These are phyloP conservation scores for Tamandua tetradactyla DNA, from an alignment of 2,797 vertebrate genomes.

Conservation along the genomic window DNA sequence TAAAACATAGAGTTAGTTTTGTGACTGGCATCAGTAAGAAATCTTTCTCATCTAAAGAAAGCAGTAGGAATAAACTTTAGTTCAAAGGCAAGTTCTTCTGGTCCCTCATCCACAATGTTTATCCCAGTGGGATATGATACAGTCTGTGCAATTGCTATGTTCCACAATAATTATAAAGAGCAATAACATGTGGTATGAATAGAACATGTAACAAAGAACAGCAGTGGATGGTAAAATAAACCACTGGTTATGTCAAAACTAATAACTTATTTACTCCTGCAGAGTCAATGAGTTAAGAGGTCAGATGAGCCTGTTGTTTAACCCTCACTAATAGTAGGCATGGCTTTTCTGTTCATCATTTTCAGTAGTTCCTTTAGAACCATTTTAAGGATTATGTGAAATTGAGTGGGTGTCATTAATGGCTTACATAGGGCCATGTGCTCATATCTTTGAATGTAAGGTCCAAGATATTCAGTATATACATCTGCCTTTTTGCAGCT, in stretches of 20 bases:
- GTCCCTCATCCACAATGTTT: constrained; percentile 73
- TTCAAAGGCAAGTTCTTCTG: constrained; percentile 77
- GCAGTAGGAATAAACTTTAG: constrained; percentile 79
- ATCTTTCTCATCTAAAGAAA: constrained; percentile 64
- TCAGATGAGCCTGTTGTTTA: constrained; percentile 77
- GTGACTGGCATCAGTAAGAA: constrained; percentile 71
- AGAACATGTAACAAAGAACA: constrained; percentile 80
- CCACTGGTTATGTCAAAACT: constrained; percentile 83
- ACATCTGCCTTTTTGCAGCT: constrained; percentile 71
- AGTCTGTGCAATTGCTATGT: constrained; percentile 71
- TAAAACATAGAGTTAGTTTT: constrained; percentile 67
- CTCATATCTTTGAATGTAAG: constrained; percentile 70
- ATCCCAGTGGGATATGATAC: constrained; percentile 74
- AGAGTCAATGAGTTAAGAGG: constrained; percentile 79
- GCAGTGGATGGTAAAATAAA: constrained; percentile 81
- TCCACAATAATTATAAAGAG: constrained; percentile 81
- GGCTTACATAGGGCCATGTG: constrained; percentile 67
- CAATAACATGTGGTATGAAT: constrained; percentile 82
- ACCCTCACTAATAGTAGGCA: constrained; percentile 38
- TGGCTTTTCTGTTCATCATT: constrained; percentile 67
- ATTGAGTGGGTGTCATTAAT: constrained; percentile 80
- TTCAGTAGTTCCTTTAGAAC: constrained; percentile 69
- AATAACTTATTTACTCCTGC: constrained; percentile 80
- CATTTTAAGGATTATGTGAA: constrained; percentile 73
- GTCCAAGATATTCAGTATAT: constrained; percentile 68